Evolutionary conservation across 2,797 vertebrate genomes (phyloP).

Genomic region (Takifugu rubripes): DNA sequence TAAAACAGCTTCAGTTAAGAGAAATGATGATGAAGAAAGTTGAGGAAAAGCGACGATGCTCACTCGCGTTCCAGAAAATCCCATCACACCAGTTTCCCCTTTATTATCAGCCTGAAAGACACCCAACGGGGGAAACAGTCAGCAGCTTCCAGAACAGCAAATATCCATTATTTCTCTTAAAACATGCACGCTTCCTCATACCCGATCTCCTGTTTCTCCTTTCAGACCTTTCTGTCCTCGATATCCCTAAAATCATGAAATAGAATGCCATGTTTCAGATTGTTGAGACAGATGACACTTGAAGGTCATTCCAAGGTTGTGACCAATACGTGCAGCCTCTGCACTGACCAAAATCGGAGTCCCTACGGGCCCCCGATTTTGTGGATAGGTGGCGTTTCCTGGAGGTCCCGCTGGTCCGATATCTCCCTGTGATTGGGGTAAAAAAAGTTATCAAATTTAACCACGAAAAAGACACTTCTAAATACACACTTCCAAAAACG

Average conservation of each 20-base stretch:
- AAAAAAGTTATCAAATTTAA: not conserved
- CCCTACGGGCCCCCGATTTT: not conserved
- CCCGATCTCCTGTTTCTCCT: constrained; percentile 78
- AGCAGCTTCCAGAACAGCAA: not conserved
- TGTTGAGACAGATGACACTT: not conserved
- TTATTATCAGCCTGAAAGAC: constrained; percentile 65
- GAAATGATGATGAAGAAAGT: not conserved
- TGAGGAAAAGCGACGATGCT: constrained; percentile 30
- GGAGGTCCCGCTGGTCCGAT: constrained; percentile 62
- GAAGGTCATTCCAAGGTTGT: not conserved
- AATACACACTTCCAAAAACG: not conserved
- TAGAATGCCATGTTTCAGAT: not conserved
- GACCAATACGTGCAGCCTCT: not conserved
- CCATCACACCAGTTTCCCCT: constrained; percentile 86
- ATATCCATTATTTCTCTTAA: too few relatives aligned
- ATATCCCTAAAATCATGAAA: constrained; percentile 71
- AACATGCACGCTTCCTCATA: constrained; percentile 56
- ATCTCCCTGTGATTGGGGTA: constrained; percentile 67
- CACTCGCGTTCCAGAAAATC: constrained; percentile 83
- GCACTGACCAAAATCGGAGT: constrained; percentile 34
- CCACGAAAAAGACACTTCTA: not conserved
- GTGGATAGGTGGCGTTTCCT: constrained; percentile 60
- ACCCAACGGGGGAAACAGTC: not conserved
- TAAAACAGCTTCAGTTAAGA: constrained; percentile 3
- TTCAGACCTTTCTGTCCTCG: constrained; percentile 74